Conservation (phyloP, 2,113 vertebrate species). For the Rhagologus leucostigma region DNA sequence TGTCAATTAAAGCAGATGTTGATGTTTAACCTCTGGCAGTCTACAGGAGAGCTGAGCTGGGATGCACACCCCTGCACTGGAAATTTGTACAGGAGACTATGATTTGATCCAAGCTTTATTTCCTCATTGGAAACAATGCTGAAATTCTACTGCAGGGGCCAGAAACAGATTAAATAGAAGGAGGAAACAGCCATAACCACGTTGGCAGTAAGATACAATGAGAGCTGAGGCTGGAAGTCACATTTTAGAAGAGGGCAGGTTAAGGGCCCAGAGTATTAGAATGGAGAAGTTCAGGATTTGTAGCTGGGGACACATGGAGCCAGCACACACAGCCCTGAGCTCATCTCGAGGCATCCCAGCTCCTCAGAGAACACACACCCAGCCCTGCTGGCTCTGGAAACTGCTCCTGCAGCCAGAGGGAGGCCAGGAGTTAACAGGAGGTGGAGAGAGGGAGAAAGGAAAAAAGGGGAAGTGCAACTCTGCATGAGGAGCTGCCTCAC, state of each 20-base stretch:
- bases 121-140: background rate
- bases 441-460: background rate
- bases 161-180: background rate
- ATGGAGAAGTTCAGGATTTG: background rate
- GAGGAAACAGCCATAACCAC: background rate
- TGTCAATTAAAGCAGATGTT: background rate
- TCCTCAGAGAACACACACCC: rapidly evolving
- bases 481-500: background rate
- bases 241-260: background rate
- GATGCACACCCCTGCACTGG: background rate
- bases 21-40: background rate
- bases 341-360: background rate
- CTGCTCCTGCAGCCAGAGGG: background rate
- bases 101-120: background rate
- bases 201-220: background rate
- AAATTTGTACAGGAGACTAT: background rate
- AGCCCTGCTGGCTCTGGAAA: background rate
- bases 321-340: background rate
- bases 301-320: background rate
- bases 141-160: background rate
- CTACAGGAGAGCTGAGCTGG: background rate
- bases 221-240: background rate
- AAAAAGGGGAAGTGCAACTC: background rate
- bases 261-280: background rate
- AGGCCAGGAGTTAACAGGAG: background rate